These are phyloP conservation scores for Passer montanus DNA, from an alignment of 2,113 vertebrate genomes.

Conservation along the genomic window DNA sequence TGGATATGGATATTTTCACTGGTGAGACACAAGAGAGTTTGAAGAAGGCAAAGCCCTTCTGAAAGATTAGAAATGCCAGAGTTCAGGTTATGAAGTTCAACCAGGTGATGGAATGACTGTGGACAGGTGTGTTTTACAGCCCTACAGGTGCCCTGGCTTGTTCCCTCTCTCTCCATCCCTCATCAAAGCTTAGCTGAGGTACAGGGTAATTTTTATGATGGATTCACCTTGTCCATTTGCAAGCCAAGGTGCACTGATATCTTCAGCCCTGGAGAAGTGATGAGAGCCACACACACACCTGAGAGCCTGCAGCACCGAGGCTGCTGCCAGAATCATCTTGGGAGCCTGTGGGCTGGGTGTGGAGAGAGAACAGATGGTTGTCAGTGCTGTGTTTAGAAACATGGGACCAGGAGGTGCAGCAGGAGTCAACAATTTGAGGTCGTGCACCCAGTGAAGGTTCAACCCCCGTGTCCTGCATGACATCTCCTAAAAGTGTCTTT, in stretches of 20 bases:
- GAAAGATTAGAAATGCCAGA: not conserved
- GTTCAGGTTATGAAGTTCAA: accelerated
- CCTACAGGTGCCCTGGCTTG: not conserved
- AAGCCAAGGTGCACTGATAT: not conserved
- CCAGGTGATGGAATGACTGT: not conserved
- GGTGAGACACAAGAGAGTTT: not conserved
- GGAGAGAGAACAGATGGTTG: not conserved
- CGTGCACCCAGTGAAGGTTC: not conserved
- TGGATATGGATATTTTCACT: not conserved
- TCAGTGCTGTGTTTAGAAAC: not conserved
- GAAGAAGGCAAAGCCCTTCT: not conserved
- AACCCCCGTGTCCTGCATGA: not conserved
- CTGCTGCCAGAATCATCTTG: not conserved
- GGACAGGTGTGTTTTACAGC: not conserved
- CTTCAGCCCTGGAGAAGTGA: not conserved
- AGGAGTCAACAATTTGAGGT: not conserved
- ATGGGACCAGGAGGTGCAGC: not conserved
- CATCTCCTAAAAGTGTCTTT: not conserved
- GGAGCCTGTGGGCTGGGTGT: not conserved
- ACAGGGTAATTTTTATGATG: not conserved
- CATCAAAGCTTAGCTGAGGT: not conserved
- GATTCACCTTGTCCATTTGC: not conserved
- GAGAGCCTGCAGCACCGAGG: not conserved
- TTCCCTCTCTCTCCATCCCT: not conserved
- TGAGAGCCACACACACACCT: not conserved